Conservation (phyloP, 2,113 vertebrate genomes). For the Apteryx mantelli region DNA sequence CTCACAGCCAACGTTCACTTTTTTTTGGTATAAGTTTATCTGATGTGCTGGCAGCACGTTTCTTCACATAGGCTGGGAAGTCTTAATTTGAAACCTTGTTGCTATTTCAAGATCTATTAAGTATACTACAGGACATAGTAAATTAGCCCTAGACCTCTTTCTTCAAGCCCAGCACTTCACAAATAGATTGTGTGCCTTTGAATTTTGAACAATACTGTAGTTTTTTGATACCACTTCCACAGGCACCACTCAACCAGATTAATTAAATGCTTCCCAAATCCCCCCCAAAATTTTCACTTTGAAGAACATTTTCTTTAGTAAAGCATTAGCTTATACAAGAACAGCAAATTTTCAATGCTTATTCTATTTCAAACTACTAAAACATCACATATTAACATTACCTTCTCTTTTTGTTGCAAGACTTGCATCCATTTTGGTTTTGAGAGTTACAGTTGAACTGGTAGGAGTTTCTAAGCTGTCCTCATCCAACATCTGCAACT, state of each 20-base stretch:
- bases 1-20: neutral
- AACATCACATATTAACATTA: neutral
- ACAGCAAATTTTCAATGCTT: neutral
- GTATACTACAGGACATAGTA: neutral
- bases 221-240: neutral
- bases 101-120: neutral
- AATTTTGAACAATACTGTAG: neutral
- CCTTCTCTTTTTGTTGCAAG: constrained; percentile 63
- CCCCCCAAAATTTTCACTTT: neutral
- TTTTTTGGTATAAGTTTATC: neutral
- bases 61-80: neutral
- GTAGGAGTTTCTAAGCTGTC: constrained; percentile 66
- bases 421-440: constrained; percentile 62
- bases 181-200: neutral
- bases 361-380: neutral
- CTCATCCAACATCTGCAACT: constrained; percentile 57
- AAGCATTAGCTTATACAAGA: neutral
- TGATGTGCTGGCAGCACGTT: neutral
- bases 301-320: neutral
- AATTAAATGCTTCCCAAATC: neutral
- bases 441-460: constrained; percentile 68
- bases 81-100: neutral
- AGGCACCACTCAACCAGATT: neutral
- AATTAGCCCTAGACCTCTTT: neutral
- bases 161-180: neutral